These are phyloP conservation scores for Enteromius radiatus DNA, from an alignment of 2,797 vertebrate species.

Conservation along the genomic window DNA sequence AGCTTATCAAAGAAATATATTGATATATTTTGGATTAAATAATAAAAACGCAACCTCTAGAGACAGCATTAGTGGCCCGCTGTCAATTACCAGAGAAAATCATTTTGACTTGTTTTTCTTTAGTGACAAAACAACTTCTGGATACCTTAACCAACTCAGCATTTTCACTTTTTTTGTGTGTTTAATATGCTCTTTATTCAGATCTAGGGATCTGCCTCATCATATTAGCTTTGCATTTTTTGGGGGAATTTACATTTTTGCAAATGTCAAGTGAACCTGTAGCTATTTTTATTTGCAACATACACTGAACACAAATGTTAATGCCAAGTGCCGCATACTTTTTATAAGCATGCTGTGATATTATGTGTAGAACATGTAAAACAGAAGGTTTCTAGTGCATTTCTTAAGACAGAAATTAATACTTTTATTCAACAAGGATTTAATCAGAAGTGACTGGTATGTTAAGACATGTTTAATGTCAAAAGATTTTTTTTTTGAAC, in stretches of 20 bases:
- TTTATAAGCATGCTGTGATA: neutral
- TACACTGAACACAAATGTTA: neutral
- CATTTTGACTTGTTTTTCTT: neutral
- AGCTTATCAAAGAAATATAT: conserved; percentile 6
- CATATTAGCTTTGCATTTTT: neutral
- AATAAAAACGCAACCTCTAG: neutral
- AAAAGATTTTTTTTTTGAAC: neutral
- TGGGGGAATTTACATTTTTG: neutral
- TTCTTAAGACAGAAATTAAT: neutral
- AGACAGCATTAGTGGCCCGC: neutral
- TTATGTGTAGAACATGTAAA: neutral
- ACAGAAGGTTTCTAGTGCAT: neutral
- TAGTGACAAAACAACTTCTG: neutral
- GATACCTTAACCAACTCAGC: neutral
- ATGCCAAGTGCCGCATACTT: neutral
- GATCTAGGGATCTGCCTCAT: neutral
- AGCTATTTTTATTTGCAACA: neutral
- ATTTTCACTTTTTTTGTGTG: no score
- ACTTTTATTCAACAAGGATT: neutral
- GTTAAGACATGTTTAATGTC: neutral
- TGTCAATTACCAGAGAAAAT: neutral
- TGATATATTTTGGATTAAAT: neutral
- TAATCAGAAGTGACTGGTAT: neutral
- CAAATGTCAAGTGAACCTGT: neutral
- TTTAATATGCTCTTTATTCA: neutral